A percentile compares a stretch with the other conserved stretches of the same genome.
These are phyloP conservation scores for Amphiura filiformis DNA, from an alignment of 35 echinoderm and acorn worm species.

Conservation along the genomic window DNA sequence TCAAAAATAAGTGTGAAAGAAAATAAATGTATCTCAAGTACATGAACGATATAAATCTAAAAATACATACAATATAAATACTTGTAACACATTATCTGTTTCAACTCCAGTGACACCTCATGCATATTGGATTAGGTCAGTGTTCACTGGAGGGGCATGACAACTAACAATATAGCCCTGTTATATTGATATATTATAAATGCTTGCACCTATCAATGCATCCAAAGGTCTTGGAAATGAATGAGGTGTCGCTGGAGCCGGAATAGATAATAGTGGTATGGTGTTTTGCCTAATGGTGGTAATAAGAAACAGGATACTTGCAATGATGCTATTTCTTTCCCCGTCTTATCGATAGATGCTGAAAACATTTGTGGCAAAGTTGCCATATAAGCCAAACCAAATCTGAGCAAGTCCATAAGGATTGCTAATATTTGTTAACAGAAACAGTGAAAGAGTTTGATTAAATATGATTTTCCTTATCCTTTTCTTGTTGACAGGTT, in stretches of 20 bases:
- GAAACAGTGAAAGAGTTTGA: no score
- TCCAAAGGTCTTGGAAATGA: no score
- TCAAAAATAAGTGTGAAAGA: neutral
- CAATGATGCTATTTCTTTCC: neutral
- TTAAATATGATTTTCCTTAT: no score
- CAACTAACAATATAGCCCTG: no score
- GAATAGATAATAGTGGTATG: no score
- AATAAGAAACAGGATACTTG: neutral
- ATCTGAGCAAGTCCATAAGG: slow-evolving; percentile 2
- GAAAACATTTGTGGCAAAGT: neutral
- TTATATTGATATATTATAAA: neutral
- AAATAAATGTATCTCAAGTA: no score
- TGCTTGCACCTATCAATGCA: neutral
- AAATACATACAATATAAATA: no score
- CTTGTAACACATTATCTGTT: no score
- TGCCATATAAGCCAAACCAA: slow-evolving; percentile 2
- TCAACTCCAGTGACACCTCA: neutral
- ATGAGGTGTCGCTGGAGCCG: no score
- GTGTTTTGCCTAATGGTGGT: neutral
- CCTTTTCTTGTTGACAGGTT: slow-evolving; percentile 20
- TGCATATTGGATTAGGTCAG: neutral
- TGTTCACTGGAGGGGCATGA: no score
- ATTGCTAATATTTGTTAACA: no score
- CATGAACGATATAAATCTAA: no score
- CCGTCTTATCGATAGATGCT: slow-evolving; percentile 10